These are phyloP conservation scores for Otolemur crassicaudatus DNA, from an alignment of 2,797 vertebrate species.

Conservation along the genomic window DNA sequence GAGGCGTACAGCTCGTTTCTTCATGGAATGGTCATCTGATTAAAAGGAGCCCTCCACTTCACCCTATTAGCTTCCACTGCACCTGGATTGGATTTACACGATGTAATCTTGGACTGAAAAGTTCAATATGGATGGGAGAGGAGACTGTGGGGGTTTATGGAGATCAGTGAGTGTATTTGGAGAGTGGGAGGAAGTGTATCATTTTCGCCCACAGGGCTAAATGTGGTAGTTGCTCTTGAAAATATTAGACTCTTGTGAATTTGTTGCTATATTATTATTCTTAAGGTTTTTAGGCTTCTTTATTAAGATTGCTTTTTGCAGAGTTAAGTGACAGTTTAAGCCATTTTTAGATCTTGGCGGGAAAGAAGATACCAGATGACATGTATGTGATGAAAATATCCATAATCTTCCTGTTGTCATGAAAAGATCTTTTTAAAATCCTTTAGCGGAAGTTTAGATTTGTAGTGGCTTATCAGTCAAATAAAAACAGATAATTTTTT, in stretches of 20 bases:
- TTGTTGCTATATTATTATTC: neutral
- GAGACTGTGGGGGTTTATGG: neutral
- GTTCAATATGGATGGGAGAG: neutral
- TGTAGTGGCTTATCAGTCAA: conserved; percentile 24
- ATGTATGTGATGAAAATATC: conserved; percentile 55
- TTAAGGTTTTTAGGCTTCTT: conserved; percentile 5
- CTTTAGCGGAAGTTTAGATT: conserved; percentile 54
- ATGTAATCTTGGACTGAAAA: neutral
- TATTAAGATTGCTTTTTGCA: neutral
- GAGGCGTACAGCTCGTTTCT: neutral
- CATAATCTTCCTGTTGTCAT: conserved; percentile 62
- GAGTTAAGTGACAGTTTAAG: conserved; percentile 62
- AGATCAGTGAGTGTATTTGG: neutral
- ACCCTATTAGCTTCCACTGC: neutral
- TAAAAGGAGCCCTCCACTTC: neutral
- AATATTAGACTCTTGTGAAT: neutral
- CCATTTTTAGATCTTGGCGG: conserved; percentile 65
- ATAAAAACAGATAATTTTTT: neutral
- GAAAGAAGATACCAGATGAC: conserved; percentile 65
- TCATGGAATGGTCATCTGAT: neutral
- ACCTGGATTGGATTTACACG: neutral
- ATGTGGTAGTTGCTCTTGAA: neutral
- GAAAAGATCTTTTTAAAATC: conserved; percentile 47
- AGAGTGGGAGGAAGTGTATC: neutral
- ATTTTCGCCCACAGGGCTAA: neutral